Base-by-base conservation (phyloP, 2,888 invertebrate genomes). In the Hirtodrosophila trivittata region DNA sequence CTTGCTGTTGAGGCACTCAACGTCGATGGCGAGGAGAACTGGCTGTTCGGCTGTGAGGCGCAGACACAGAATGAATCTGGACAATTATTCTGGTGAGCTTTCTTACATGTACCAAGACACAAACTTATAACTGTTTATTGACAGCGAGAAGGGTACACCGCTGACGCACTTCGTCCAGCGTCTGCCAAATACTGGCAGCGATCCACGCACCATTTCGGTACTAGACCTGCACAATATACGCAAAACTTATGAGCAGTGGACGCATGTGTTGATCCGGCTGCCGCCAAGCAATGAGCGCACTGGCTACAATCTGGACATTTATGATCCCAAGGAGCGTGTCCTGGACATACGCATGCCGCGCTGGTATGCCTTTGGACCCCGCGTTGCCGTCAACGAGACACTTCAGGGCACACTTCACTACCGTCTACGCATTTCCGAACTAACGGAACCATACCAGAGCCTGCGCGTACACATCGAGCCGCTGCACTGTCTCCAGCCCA, bases 21-120 rank as follows among this genome's bases (percentile, higher is more conserved):
- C 88, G 91, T 95, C 9, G 93, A 94, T 42, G 92, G 92, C 16
- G 93, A 92, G 38, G 75, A 54, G 1, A 94, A 95, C 66, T 97
- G 97, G 97, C 89, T 96, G 12, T 96, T 94, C 86, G 95, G 94
- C 10, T 97, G 96, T 86, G 92, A 93, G 52, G 94, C 95, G 0
- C 92, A 92, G 63, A 90, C n/a, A 1, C 14, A 57, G 33, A 72
- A 54, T 14, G 43, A 58, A 13, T 57, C 66, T 1, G 68, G 38
- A 0, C 41, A 49, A 1, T 25, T 49, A 0, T 57, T 47, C 30
- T 83, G 83, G 83, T 85, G 13, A 41, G 49, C 13, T n/a, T 1
- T n/a, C 3, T 21, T 0, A 9, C 14, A 42, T 3, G 10, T 21
- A 21, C 18, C 14, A 9, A 38, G 4, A 38, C 14, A 8, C 13